Base-by-base conservation (phyloP, 2,113 vertebrate species). In the Prietella phreatophila region DNA sequence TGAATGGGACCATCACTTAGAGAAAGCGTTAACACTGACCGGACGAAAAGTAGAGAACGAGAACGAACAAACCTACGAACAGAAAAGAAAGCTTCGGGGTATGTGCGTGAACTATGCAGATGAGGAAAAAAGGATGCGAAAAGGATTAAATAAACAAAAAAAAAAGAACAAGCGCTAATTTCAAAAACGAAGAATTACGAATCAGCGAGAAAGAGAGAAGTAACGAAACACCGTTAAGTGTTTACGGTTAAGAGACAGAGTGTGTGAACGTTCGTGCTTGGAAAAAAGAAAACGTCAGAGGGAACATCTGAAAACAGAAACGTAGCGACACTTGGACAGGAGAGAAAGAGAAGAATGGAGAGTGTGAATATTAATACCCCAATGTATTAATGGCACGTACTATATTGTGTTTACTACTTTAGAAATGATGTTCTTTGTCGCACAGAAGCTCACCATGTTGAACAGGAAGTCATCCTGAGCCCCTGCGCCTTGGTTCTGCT, bases 401-500 rank as follows among this genome's bases (percentile, higher is more conserved):
- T 13, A 65, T 20, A 8, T 3, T 9, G 19, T 19, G 33, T 73
- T 73, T 36, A 36, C 30, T 20, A 20, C 30, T 36, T 73, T 39
- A 39, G 8, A 39, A 65, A 30, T 15, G 0, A n/a, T 73, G 39
- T 73, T 9, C 1, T 73, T 8, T 2, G 67, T 2, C 8, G 14
- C 10, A 13, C 5, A 81, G 27, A 33, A 56, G 17, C 33, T 87
- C 92, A 99, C 98, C 98, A 99, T 99, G 81, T 97, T 95, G 92
- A 99, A 99, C 53, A 99, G 95, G 17, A 95, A 96, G 89, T 98
- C 96, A 30, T 96, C 96, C 30, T 89, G 33, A 50, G 90, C 30
- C 9, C 82, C 89, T 9, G 86, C 92, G 4, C 89, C 75, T 69
- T 71, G 89, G 0, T 81, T 90, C 87, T 76, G 89, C 67, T 93